Percentiles rank a stretch among this genome's conserved stretches.
phyloP scores from a whole-genome alignment of 2,888 invertebrate genomes.

The Dryocosmus kuriphilus region DNA sequence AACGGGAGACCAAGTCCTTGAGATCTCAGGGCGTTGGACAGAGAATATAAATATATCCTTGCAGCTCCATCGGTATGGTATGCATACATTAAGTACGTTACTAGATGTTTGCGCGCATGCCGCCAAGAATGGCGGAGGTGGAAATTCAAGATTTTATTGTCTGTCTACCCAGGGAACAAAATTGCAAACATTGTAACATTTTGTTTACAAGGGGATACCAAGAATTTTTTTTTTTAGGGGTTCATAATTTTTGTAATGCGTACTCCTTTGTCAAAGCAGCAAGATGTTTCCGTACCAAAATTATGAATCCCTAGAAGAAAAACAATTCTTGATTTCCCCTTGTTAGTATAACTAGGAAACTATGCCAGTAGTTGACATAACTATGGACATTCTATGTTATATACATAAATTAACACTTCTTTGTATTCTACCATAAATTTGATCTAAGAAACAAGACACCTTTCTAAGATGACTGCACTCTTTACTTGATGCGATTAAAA shows the following conservation, averaged over 20 bases:
- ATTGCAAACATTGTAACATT: too few relatives aligned
- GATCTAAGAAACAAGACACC: background rate
- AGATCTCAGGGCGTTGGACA: constrained; percentile 54
- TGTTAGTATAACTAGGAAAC: background rate
- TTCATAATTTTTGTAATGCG: too few relatives aligned
- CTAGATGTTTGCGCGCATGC: background rate
- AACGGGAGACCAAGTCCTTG: constrained; percentile 53
- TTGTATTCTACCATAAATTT: background rate
- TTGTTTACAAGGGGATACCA: too few relatives aligned
- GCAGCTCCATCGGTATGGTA: constrained; percentile 51
- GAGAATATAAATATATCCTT: constrained; percentile 51
- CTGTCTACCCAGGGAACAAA: background rate
- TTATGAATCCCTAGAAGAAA: too few relatives aligned
- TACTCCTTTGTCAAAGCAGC: too few relatives aligned
- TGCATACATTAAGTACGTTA: constrained; percentile 50
- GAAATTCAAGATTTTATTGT: background rate
- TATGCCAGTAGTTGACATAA: background rate
- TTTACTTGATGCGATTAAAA: background rate
- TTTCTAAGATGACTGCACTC: background rate
- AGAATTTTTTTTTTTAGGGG: too few relatives aligned
- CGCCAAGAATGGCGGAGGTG: background rate
- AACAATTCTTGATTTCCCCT: too few relatives aligned
- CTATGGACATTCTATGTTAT: background rate
- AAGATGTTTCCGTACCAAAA: too few relatives aligned
- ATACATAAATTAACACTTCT: background rate